Conservation (phyloP, 1,140 invertebrate genomes). For the Apis laboriosa region DNA sequence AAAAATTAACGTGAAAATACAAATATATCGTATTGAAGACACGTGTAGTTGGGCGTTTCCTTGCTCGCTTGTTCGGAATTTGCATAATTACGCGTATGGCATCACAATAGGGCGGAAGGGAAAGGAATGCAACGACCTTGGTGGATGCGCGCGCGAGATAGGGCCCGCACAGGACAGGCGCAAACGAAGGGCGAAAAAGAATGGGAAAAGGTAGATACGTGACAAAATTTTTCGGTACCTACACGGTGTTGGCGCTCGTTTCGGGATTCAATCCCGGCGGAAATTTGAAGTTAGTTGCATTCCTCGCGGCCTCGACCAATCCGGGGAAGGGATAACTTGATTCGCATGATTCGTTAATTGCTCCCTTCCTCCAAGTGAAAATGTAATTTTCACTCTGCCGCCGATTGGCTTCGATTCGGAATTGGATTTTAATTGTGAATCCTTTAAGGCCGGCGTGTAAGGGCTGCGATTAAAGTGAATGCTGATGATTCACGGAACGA, state of each 20-base stretch:
- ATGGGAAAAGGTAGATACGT: slow-evolving; percentile 42
- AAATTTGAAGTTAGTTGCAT: slow-evolving; percentile 78
- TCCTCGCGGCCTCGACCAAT: slow-evolving; percentile 71
- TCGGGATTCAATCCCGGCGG: slow-evolving; percentile 70
- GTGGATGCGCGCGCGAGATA: slow-evolving; percentile 10
- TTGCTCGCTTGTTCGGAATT: slow-evolving; percentile 34
- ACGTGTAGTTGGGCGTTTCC: slow-evolving; percentile 1
- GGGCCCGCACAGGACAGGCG: slow-evolving; percentile 27
- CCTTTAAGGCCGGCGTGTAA: neutral
- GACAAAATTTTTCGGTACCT: slow-evolving; percentile 62
- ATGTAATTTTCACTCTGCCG: slow-evolving; percentile 63
- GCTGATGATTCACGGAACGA: no score
- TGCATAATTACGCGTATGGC: slow-evolving; percentile 33
- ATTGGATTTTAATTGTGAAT: slow-evolving; percentile 30
- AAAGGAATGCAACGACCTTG: slow-evolving; percentile 15
- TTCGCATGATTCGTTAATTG: slow-evolving; percentile 69
- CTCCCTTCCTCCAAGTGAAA: slow-evolving; percentile 50
- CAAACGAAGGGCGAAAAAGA: slow-evolving; percentile 36
- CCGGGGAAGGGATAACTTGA: slow-evolving; percentile 53
- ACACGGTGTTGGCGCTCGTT: slow-evolving; percentile 51
- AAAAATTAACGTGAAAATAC: neutral
- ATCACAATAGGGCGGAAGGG: slow-evolving; percentile 11
- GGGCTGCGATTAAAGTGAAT: neutral
- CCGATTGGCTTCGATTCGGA: slow-evolving; percentile 43
- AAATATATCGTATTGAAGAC: slow-evolving; percentile 6